phyloP scores from a whole-genome alignment of 1,140 invertebrate species.

The Manduca sexta region DNA sequence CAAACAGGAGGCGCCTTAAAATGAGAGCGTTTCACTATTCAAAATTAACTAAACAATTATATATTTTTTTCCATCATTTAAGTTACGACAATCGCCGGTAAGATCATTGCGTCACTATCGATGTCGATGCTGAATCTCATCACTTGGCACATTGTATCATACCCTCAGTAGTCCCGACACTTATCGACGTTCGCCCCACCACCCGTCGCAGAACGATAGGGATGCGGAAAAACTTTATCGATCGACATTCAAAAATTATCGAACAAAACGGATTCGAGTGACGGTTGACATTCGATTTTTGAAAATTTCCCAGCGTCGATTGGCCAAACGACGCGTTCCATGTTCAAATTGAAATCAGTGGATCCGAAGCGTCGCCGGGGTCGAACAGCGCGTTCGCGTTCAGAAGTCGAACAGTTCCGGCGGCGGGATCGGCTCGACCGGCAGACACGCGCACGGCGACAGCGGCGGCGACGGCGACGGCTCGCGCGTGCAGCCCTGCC shows the following conservation, averaged over 20 bases:
- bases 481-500: constrained; percentile 22
- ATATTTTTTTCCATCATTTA: background rate
- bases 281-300: background rate
- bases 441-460: constrained; percentile 43
- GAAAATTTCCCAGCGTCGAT: too few species aligned
- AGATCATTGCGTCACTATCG: background rate
- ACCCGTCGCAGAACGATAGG: too few species aligned
- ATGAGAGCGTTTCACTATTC: constrained; percentile 7
- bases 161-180: background rate
- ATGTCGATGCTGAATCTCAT: background rate
- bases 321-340: too few species aligned
- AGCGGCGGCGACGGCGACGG: constrained; percentile 16
- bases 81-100: background rate
- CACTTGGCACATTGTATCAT: constrained; percentile 14
- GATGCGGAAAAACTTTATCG: background rate
- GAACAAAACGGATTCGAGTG: too few species aligned
- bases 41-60: constrained; percentile 1
- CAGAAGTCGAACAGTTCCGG: constrained; percentile 59
- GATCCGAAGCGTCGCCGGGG: too few species aligned
- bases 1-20: constrained; percentile 10
- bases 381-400: too few species aligned
- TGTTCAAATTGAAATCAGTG: too few species aligned
- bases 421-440: constrained; percentile 52
- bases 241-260: background rate
- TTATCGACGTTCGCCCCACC: background rate